Evolutionary conservation across 2,888 invertebrate species (phyloP), one percentile per base, ranked within the genome.

Genomic region (Rhagium mordax): DNA sequence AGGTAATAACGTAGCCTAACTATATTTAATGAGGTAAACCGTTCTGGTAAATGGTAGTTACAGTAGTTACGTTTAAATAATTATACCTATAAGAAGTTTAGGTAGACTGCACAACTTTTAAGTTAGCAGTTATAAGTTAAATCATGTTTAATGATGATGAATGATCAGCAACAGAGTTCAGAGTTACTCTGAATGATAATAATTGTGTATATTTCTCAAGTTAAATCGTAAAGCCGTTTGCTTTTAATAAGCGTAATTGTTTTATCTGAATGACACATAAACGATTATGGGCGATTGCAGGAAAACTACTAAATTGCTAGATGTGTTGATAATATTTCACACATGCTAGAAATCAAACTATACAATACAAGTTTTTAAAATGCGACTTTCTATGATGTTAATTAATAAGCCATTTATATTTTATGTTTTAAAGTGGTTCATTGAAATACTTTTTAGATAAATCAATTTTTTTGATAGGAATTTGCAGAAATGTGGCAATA

Each of bases 91-190:
- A 82, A 81, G 81, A 82, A 82, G 81, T 83, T 70, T 82, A 82
- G 81, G 81, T 82, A 79, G 76, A 78, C 81, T 81, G 78, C 75
- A 76, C 78, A 82, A 80, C 66, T 80, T 82, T 78, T 76, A 77
- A 82, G 82, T 81, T 81, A 75, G 75, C 75, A 78, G 79, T 81
- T 82, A 82, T 81, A 69, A 69, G 71, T 60, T 69, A 81, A 85
- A 84, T 84, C 82, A 79, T 76, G 75, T 74, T n/a, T 84, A 84
- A 84, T 84, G 83, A 85, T 85, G 84, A 85, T 84, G 81, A 83
- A 85, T 85, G 82, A 71, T 69, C 66, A 71, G 70, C 74, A 74
- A 57, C 57, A 71, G 64, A 74, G 71, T 64, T 66, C n/a, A n/a
- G n/a, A n/a, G n/a, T n/a, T n/a, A n/a, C n/a, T 57, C 51, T 66